Percentiles rank a stretch among this genome's conserved stretches.
phyloP scores from a whole-genome alignment of 2,888 invertebrate species.

The Oxycera nigricornis region DNA sequence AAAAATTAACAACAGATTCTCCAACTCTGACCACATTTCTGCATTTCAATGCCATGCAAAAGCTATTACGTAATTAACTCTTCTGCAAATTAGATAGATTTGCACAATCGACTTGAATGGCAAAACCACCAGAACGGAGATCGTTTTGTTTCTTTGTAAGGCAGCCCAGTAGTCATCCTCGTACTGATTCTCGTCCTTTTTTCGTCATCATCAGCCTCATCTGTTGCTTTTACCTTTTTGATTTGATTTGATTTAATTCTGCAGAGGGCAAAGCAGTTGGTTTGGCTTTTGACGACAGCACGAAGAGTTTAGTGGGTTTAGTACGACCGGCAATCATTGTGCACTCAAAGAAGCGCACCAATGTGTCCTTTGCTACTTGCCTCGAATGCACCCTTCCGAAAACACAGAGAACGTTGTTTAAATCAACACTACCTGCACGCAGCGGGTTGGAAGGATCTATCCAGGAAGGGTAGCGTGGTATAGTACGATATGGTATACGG shows the following conservation, averaged over 20 bases:
- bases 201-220: slow-evolving; percentile 30
- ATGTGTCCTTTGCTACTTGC: slow-evolving; percentile 18
- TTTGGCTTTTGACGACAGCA: slow-evolving; percentile 14
- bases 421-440: neutral
- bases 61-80: slow-evolving; percentile 39
- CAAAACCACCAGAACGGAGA: slow-evolving; percentile 29
- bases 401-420: slow-evolving; percentile 19
- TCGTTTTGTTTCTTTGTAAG: slow-evolving; percentile 13
- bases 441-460: neutral
- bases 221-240: slow-evolving; percentile 43
- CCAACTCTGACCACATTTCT: no score
- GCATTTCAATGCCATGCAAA: neutral
- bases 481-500: no score
- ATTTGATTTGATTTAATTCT: slow-evolving; percentile 39
- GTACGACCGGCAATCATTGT: slow-evolving; percentile 29
- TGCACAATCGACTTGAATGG: slow-evolving; percentile 28
- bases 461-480: neutral
- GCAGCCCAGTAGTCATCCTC: slow-evolving; percentile 2
- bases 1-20: no score
- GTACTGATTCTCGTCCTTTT: no score
- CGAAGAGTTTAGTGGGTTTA: no score
- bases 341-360: slow-evolving; percentile 17
- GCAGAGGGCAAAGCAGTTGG: slow-evolving; percentile 32
- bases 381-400: neutral
- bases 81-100: slow-evolving; percentile 34